These are phyloP conservation scores for Drosophila jambulina DNA, from an alignment of 1,140 invertebrate genomes.

Conservation along the genomic window DNA sequence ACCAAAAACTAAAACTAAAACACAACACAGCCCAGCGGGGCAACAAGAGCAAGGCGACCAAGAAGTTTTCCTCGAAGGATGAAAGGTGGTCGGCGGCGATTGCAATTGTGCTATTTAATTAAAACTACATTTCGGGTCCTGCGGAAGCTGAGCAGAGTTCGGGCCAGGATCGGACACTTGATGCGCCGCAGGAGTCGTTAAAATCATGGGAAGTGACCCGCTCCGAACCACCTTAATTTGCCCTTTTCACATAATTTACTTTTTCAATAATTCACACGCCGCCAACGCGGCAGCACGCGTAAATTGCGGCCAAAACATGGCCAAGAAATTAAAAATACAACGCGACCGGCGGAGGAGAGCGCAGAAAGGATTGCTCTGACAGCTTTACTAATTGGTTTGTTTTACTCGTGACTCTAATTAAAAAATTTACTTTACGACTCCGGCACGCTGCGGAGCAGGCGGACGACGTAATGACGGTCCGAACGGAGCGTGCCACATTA, in stretches of 20 bases:
- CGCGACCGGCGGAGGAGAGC: conserved; percentile 26
- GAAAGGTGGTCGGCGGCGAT: conserved; percentile 28
- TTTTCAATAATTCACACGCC: conserved; percentile 78
- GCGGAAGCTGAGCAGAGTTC: not conserved
- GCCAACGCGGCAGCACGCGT: conserved; percentile 48
- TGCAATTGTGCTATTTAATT: conserved; percentile 64
- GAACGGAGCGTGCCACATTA: conserved; percentile 46
- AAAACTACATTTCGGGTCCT: conserved; percentile 53
- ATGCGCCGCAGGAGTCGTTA: conserved; percentile 38
- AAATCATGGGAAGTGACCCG: conserved; percentile 27
- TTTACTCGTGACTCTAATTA: conserved; percentile 83
- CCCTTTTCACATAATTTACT: conserved; percentile 76
- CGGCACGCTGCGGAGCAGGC: conserved; percentile 30
- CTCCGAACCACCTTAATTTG: conserved; percentile 56
- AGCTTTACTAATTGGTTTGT: conserved; percentile 81
- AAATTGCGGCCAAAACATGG: conserved; percentile 75
- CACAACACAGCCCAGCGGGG: conserved; percentile 21
- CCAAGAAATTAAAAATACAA: conserved; percentile 76
- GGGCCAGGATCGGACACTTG: conserved; percentile 27
- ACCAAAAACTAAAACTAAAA: conserved; percentile 66
- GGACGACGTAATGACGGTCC: conserved; percentile 51
- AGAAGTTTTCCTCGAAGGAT: conserved; percentile 50
- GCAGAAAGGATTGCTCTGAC: conserved; percentile 78
- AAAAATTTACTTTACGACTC: conserved; percentile 84
- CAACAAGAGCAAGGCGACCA: conserved; percentile 32